Evolutionary conservation across 2,797 vertebrate genomes (phyloP).

Genomic region (Emys orbicularis): DNA sequence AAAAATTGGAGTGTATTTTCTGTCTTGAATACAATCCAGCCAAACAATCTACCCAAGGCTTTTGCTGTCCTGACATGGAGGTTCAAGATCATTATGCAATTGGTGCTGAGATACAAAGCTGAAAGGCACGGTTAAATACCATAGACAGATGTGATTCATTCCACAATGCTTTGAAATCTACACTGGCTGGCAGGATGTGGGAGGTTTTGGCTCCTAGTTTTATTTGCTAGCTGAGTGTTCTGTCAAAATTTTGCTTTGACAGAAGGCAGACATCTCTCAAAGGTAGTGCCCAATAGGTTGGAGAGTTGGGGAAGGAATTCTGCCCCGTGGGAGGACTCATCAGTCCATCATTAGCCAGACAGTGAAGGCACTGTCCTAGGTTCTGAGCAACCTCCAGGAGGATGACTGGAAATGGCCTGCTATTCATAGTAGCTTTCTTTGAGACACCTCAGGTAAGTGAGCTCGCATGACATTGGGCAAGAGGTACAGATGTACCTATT

Average conservation of each 20-base stretch:
- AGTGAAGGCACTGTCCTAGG: neutral
- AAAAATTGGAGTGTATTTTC: no score
- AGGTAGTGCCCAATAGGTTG: neutral
- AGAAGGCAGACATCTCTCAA: neutral
- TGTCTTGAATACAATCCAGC: fast-evolving
- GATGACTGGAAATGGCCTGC: neutral
- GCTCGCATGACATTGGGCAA: neutral
- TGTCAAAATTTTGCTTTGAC: neutral
- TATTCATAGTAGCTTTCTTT: neutral
- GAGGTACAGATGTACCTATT: neutral
- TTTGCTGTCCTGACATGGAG: neutral
- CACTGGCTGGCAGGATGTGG: neutral
- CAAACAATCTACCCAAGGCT: no score
- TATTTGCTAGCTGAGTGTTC: neutral
- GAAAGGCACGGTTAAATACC: neutral
- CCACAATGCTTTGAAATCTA: neutral
- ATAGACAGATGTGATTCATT: neutral
- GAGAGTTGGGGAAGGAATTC: neutral
- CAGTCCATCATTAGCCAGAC: neutral
- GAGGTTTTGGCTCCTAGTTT: neutral
- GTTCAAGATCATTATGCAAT: neutral
- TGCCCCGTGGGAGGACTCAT: neutral
- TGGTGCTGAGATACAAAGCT: neutral
- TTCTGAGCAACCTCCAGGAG: neutral
- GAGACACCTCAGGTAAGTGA: neutral